Conservation (phyloP, 2,113 vertebrate species). For the Marmota flaviventris region DNA sequence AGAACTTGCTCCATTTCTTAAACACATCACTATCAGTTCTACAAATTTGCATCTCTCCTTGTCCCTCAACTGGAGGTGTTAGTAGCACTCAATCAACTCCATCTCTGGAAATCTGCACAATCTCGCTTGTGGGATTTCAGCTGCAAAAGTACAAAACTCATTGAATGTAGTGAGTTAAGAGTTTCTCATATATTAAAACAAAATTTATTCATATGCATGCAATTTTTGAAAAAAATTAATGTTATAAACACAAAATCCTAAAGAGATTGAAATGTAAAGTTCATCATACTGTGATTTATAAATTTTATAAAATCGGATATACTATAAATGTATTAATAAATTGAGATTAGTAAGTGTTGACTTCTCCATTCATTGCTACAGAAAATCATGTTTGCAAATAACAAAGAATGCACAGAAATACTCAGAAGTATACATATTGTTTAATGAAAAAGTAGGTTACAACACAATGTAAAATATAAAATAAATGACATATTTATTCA, state of each 20-base stretch:
- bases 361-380: background rate
- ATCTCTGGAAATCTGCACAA: background rate
- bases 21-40: background rate
- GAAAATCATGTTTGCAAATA: constrained; percentile 8
- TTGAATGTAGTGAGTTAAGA: background rate
- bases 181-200: background rate
- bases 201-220: background rate
- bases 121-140: background rate
- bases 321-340: background rate
- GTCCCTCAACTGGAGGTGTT: background rate
- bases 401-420: background rate
- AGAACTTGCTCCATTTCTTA: background rate
- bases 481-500: background rate
- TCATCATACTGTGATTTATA: background rate
- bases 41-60: background rate
- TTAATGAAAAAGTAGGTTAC: background rate
- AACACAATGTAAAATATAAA: background rate
- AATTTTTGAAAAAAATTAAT: background rate
- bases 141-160: background rate
- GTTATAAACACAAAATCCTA: background rate
- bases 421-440: too few relatives aligned
- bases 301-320: background rate
- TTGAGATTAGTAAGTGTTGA: background rate
- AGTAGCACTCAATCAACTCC: background rate
- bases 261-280: background rate